phyloP scores from a whole-genome alignment of 2,113 vertebrate genomes.

The Scalopus aquaticus region DNA sequence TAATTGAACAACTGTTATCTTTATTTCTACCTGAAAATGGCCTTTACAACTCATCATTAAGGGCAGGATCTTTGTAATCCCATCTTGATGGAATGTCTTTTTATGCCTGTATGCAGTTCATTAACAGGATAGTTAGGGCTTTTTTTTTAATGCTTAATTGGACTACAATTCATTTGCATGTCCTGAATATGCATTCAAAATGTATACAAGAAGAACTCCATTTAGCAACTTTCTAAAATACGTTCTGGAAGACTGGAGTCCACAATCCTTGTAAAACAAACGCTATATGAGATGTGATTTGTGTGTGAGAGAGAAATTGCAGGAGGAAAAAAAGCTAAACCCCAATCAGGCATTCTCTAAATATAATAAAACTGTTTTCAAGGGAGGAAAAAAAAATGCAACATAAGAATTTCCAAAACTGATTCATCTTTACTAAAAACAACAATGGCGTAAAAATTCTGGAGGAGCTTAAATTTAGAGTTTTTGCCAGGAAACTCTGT shows the following conservation, averaged over 20 bases:
- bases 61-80: constrained; percentile 53
- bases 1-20: constrained; percentile 73
- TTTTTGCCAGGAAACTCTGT: not conserved
- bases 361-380: not conserved
- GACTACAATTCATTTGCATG: constrained; percentile 47
- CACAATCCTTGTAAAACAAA: constrained; percentile 17
- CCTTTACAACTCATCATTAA: constrained; percentile 70
- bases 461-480: not conserved
- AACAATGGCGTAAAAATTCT: not conserved
- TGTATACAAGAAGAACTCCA: not conserved
- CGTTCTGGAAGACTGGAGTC: not conserved
- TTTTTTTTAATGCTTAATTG: constrained; percentile 5
- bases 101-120: not conserved
- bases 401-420: not conserved
- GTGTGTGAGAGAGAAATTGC: not conserved
- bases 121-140: constrained; percentile 18
- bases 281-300: not conserved
- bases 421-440: not conserved
- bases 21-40: constrained; percentile 72
- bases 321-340: not conserved
- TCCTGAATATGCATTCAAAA: constrained; percentile 38
- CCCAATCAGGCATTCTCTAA: not conserved
- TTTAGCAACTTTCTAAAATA: not conserved
- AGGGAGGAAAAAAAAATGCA: not conserved
- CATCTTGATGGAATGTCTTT: constrained; percentile 63